Evolutionary conservation across 1,140 invertebrate species (phyloP), one percentile per base, ranked within the genome.

Genomic region (Arion vulgaris): DNA sequence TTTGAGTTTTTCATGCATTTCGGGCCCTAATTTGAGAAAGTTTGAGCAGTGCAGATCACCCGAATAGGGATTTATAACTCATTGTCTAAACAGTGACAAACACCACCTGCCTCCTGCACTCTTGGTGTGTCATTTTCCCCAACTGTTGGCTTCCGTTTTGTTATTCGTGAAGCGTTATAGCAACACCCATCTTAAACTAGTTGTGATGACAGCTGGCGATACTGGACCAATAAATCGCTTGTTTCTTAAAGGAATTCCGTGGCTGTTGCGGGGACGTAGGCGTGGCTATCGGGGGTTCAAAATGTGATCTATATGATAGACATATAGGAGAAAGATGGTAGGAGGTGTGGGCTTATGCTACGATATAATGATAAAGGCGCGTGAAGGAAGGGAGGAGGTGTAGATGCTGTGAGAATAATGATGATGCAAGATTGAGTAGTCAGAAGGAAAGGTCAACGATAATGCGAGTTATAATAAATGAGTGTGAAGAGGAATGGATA

Each of bases 1-100:
- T 66, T 17, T 57, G 9, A 57, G 26, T 57, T 57, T 57, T 57
- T 57, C 51, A 4, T 1, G 62, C 62, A 28, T 11, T 32, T 32
- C 62, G 28, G 62, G 62, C 62, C 62, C n/a, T 0, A 32, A 32
- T 66, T 66, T 66, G 28, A 32, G 15, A 7, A 32, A 28, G n/a
- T 32, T 34, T 11, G 62, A 32, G 17, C n/a, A 32, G 28, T 66
- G 62, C n/a, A 66, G 19, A 17, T 23, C 5, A 66, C 5, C 11
- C 4, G 62, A 4, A 66, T 66, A 32, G 11, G 62, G 17, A 32
- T n/a, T 57, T 57, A 23, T n/a, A 7, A 7, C 28, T n/a, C n/a
- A 66, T 66, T 66, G n/a, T 66, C n/a, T 32, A 66, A 66, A 66
- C 62, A 66, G 4, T 66, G 7, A 13, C n/a, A 66, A 66, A 66